Base-by-base conservation (phyloP, 1,140 invertebrate species). In the Physella acuta region DNA sequence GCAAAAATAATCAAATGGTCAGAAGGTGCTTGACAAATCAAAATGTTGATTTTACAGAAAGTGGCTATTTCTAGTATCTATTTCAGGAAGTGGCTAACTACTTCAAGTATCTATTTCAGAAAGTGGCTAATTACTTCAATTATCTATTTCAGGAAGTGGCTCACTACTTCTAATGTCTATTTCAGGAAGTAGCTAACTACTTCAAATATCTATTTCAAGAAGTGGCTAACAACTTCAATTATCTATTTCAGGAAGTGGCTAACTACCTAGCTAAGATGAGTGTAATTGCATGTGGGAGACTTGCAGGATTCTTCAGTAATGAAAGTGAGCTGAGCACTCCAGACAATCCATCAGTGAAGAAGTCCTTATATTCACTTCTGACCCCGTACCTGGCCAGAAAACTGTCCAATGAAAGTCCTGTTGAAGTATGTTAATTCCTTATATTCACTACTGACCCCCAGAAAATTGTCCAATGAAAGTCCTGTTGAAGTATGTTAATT, bases 241-340 rank as follows among this genome's bases (percentile, higher is more conserved):
- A 39, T 34, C n/a, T 59, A 11, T 14, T 44, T 52, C 79, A 97
- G 88, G 93, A 97, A 86, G 88, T 95, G 14, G 90, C 92, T 11
- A 99, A 99, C 85, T 90, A 92, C 76, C 87, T 99, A 71, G 96
- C 97, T 0, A 93, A 94, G 82, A 88, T 92, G 73, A 90, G 92
- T 31, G 88, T 97, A 0, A 88, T 86, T 79, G 95, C 93, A n/a
- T 94, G 93, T 82, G 90, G 90, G 53, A 84, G 92, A 79, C 80
- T 97, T 62, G 90, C 91, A 70, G 91, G 95, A 73, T 91, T 91
- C 86, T 84, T 51, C 16, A 73, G 68, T 11, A 69, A 86, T 71
- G 87, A 88, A 56, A 87, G 91, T 72, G 81, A 83, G 28, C 82
- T 89, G 68, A 80, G 86, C 74, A 91, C 90, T 1, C 91, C 90